Percentiles rank a stretch among this genome's conserved stretches.
These are phyloP conservation scores for Epinephelus lanceolatus DNA, from an alignment of 2,113 vertebrate genomes.

Conservation along the genomic window DNA sequence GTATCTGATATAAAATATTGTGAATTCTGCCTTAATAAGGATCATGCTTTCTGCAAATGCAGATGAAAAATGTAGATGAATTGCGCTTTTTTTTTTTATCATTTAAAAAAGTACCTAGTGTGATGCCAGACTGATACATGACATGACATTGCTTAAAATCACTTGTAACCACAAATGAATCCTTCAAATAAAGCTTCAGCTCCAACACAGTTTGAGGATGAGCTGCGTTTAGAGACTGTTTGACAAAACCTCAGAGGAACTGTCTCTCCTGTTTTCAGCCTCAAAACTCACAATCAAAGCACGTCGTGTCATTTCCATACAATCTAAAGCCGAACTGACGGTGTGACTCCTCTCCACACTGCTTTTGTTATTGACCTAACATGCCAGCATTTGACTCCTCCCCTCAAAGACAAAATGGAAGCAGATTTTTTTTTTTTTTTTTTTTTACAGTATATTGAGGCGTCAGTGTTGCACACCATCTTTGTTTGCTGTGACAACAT, in stretches of 20 bases:
- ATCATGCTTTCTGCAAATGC: not conserved
- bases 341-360: not conserved
- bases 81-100: not conserved
- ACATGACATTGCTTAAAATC: not conserved
- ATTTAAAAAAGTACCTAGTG: not conserved
- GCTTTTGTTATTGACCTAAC: not conserved
- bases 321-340: not conserved
- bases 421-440: not conserved
- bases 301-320: not conserved
- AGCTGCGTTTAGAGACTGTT: not conserved
- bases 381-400: not conserved
- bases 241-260: not conserved
- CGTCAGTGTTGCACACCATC: constrained; percentile 12
- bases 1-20: not conserved
- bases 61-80: not conserved
- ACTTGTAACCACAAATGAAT: not conserved
- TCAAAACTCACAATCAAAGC: not conserved
- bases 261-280: not conserved
- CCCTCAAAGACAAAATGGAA: constrained; percentile 28
- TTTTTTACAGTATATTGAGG: constrained; percentile 1
- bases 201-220: not conserved
- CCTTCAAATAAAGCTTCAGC: not conserved
- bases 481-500: constrained; percentile 76
- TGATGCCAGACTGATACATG: not conserved
- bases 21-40: not conserved